phyloP scores from a whole-genome alignment of 2,113 vertebrate species.

The Nicator chloris region DNA sequence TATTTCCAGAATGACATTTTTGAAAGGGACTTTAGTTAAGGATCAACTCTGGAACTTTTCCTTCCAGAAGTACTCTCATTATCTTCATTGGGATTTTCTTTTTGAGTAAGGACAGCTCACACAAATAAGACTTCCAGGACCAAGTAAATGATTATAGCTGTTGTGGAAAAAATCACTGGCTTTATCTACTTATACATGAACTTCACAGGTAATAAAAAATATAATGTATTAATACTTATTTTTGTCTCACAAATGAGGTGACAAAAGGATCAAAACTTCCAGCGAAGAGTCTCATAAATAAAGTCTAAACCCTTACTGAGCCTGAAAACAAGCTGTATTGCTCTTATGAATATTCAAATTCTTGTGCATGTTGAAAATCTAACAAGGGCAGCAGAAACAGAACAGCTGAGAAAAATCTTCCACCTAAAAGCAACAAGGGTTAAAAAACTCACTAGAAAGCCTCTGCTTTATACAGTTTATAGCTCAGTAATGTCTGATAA shows the following conservation, averaged over 20 bases:
- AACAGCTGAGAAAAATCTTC: not conserved
- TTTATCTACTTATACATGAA: not conserved
- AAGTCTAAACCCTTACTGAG: not conserved
- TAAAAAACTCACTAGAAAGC: not conserved
- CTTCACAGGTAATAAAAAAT: not conserved
- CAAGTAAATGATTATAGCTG: not conserved
- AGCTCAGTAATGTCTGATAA: not conserved
- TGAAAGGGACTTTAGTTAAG: not conserved
- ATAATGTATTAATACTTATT: not conserved
- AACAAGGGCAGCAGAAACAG: not conserved
- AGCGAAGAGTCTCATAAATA: not conserved
- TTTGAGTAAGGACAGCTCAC: not conserved
- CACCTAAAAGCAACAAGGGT: not conserved
- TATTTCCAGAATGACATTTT: constrained; percentile 14
- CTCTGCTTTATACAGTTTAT: not conserved
- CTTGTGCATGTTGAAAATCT: not conserved
- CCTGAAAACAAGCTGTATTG: not conserved
- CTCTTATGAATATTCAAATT: not conserved
- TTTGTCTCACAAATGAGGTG: not conserved
- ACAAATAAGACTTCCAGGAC: not conserved
- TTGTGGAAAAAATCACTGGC: not conserved
- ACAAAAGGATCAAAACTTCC: not conserved
- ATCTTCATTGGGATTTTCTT: not conserved
- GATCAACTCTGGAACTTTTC: not conserved
- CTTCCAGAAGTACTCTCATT: not conserved